Conservation (phyloP, 2,113 vertebrate genomes). For the Peromyscus polionotus region DNA sequence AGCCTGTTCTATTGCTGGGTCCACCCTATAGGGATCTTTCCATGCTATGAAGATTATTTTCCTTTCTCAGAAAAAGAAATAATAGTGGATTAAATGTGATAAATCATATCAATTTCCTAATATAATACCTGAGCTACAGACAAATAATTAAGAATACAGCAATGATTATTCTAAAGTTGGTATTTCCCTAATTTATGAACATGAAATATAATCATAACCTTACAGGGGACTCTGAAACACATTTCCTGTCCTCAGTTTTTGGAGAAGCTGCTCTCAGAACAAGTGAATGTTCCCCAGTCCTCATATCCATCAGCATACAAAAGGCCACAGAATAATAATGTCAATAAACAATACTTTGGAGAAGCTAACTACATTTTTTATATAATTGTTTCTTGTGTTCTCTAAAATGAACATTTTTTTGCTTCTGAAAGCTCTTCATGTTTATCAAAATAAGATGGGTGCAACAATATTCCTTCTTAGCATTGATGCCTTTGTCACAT, state of each 20-base stretch:
- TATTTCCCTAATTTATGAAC: slow-evolving; percentile 33
- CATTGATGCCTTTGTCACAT: slow-evolving; percentile 34
- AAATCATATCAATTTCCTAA: neutral
- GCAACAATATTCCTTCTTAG: neutral
- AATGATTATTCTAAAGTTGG: neutral
- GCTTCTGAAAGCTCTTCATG: neutral
- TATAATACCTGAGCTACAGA: neutral
- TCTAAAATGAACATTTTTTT: neutral
- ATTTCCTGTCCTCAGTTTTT: neutral
- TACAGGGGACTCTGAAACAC: neutral
- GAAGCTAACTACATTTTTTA: neutral
- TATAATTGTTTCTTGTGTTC: neutral
- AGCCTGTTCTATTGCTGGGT: neutral
- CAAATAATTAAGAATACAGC: neutral
- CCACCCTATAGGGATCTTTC: neutral
- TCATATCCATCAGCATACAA: neutral
- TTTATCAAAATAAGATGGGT: slow-evolving; percentile 27
- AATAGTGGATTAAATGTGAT: neutral
- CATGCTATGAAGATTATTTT: neutral
- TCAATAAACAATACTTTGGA: neutral
- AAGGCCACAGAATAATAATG: neutral
- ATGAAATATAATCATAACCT: neutral
- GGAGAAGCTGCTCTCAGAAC: neutral
- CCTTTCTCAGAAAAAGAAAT: neutral
- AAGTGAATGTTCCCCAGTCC: neutral